Conservation (phyloP, 2,797 vertebrate species). For the Macropodus opercularis region DNA sequence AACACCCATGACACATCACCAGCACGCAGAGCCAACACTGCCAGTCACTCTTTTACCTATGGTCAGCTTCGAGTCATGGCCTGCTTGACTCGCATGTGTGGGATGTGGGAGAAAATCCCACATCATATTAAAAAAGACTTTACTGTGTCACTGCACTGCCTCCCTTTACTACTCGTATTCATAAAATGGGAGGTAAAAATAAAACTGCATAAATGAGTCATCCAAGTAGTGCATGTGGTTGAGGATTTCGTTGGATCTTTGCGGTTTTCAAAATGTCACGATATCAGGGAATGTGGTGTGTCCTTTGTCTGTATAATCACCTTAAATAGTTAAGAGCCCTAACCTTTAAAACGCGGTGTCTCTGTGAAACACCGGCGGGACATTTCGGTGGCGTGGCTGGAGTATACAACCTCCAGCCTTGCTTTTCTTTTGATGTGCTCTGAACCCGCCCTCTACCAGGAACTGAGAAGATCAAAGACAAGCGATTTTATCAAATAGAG, state of each 20-base stretch:
- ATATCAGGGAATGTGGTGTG: constrained; percentile 27
- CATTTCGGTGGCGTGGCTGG: constrained; percentile 52
- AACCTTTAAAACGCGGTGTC: constrained; percentile 55
- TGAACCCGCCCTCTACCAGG: constrained; percentile 67
- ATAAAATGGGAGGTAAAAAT: constrained; percentile 63
- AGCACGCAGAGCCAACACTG: constrained; percentile 26
- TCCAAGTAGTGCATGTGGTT: constrained; percentile 41
- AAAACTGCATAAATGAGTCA: constrained; percentile 71
- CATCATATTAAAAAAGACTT: constrained; percentile 12
- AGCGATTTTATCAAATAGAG: constrained; percentile 73
- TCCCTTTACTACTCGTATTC: constrained; percentile 67
- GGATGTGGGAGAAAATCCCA: constrained; percentile 44
- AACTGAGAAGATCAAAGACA: constrained; percentile 77
- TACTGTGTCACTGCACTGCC: constrained; percentile 35
- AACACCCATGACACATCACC: constrained; percentile 34
- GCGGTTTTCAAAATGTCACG: constrained; percentile 46
- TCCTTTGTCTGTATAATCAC: constrained; percentile 57
- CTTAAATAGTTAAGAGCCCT: constrained; percentile 53
- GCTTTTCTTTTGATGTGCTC: constrained; percentile 67
- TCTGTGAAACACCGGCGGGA: constrained; percentile 17
- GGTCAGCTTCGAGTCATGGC: constrained; percentile 39
- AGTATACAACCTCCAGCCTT: constrained; percentile 55
- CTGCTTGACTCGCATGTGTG: constrained; percentile 51
- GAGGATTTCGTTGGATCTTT: constrained; percentile 44
- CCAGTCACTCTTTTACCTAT: constrained; percentile 60